phyloP scores from a whole-genome alignment of 2,797 vertebrate genomes.

The Eptatretus atami region DNA sequence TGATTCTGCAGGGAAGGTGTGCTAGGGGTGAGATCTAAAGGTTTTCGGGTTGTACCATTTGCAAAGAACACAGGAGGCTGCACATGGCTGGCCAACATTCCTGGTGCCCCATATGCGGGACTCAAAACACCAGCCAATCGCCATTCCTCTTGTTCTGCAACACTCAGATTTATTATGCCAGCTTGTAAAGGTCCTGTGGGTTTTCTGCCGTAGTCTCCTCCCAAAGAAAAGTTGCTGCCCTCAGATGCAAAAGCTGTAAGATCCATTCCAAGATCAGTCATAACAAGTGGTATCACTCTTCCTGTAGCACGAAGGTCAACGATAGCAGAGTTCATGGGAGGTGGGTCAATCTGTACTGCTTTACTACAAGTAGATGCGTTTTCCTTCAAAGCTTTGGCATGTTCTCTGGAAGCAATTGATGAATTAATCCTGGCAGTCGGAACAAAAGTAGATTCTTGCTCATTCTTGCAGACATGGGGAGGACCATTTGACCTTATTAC shows the following conservation, averaged over 20 bases:
- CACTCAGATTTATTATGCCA: slow-evolving; percentile 74
- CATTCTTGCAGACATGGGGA: too few species aligned
- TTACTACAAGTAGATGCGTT: not conserved
- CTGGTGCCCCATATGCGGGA: not conserved
- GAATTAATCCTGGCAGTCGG: too few species aligned
- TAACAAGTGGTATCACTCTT: slow-evolving; percentile 59
- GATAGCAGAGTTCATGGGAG: slow-evolving; percentile 23
- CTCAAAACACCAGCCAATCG: not conserved
- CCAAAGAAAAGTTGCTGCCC: slow-evolving; percentile 50
- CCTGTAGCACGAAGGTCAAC: slow-evolving; percentile 56
- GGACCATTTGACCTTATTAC: too few species aligned
- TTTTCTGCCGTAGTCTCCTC: slow-evolving; percentile 36
- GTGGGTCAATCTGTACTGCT: slow-evolving; percentile 15
- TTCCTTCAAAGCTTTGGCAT: too few species aligned
- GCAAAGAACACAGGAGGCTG: not conserved
- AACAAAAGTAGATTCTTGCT: too few species aligned
- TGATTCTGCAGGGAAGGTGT: not conserved
- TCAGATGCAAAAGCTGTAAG: slow-evolving; percentile 71
- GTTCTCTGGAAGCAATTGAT: too few species aligned
- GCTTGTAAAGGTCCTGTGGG: slow-evolving; percentile 70
- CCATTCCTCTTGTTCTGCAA: slow-evolving; percentile 29
- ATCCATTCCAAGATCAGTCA: slow-evolving; percentile 96
- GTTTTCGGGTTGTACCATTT: not conserved
- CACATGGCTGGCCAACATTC: not conserved
- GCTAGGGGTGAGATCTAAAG: not conserved